phyloP scores from a whole-genome alignment of 2,888 invertebrate genomes.

The Mythimna vitellina region DNA sequence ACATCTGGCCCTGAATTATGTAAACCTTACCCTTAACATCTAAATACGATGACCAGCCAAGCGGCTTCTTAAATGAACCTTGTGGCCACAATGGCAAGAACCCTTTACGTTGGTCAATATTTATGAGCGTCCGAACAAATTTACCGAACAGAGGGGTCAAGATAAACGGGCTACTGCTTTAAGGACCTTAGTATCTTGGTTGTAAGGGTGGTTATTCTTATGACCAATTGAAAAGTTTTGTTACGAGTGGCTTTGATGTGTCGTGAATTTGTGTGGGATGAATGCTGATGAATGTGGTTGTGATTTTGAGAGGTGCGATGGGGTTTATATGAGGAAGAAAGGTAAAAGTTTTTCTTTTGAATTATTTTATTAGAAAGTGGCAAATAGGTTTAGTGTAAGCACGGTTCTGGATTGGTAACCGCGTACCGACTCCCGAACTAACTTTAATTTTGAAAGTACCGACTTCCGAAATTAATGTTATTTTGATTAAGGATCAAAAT shows the following conservation, averaged over 20 bases:
- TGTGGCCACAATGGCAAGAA: slow-evolving; percentile 72
- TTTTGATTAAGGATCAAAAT: no score
- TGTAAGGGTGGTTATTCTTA: slow-evolving; percentile 45
- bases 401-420: no score
- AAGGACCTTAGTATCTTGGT: slow-evolving; percentile 46
- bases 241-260: slow-evolving; percentile 64
- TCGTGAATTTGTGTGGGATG: slow-evolving; percentile 66
- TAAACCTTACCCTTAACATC: slow-evolving; percentile 69
- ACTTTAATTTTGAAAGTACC: no score
- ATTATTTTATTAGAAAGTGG: neutral
- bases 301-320: slow-evolving; percentile 53
- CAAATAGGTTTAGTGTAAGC: neutral
- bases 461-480: no score
- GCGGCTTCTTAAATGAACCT: slow-evolving; percentile 80
- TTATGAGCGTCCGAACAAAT: slow-evolving; percentile 79
- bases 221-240: slow-evolving; percentile 28
- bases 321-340: neutral
- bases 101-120: slow-evolving; percentile 81
- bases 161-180: slow-evolving; percentile 10
- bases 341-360: neutral
- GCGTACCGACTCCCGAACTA: no score
- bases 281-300: slow-evolving; percentile 69
- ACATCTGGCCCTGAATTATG: slow-evolving; percentile 76
- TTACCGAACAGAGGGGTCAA: slow-evolving; percentile 67
- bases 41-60: slow-evolving; percentile 70